Evolutionary conservation across 1,140 invertebrate genomes (phyloP).

Genomic region (Delia radicum): DNA sequence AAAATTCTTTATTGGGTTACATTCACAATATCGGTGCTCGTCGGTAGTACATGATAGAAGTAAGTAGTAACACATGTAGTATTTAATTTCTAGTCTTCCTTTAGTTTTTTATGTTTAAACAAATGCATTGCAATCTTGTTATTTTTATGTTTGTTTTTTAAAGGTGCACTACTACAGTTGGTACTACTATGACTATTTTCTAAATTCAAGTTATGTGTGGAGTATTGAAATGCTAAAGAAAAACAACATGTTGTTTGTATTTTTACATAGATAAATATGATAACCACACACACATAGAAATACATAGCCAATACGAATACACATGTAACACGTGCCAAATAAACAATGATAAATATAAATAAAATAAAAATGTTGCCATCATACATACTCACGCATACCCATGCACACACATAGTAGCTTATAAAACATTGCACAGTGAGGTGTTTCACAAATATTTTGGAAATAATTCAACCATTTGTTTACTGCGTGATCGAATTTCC

Average conservation of each 20-base stretch:
- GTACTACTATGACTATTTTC: neutral
- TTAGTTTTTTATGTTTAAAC: neutral
- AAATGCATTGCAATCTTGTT: neutral
- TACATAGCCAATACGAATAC: neutral
- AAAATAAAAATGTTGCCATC: neutral
- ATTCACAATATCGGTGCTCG: too few species aligned
- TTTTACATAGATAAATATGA: neutral
- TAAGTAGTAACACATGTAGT: neutral
- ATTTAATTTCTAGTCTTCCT: neutral
- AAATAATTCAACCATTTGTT: too few species aligned
- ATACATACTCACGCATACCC: too few species aligned
- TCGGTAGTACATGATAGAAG: too few species aligned
- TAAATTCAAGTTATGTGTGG: neutral
- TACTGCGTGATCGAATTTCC: too few species aligned
- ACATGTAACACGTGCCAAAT: neutral
- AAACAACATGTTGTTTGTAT: neutral
- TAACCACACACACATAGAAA: neutral
- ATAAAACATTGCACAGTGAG: too few species aligned
- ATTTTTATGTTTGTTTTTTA: neutral
- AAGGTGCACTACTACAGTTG: neutral
- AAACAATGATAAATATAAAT: neutral
- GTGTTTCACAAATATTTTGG: too few species aligned
- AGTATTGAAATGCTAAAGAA: neutral
- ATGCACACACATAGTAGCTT: too few species aligned
- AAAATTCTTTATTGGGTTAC: too few species aligned